Evolutionary conservation across 2,113 vertebrate genomes (phyloP).

Genomic region (Micronycteris hirsuta): DNA sequence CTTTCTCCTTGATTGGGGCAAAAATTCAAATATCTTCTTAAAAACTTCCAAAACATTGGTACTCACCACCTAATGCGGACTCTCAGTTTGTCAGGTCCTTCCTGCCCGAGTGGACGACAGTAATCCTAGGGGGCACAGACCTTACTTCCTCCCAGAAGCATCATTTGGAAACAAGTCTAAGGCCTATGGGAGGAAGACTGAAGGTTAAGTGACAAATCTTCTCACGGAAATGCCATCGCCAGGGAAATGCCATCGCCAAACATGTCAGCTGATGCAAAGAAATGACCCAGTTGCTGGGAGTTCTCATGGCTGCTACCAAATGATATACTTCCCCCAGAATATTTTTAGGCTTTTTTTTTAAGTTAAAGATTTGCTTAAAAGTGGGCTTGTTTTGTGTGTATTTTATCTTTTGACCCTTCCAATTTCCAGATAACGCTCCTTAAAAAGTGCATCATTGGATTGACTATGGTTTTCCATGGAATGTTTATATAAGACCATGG

Average conservation of each 20-base stretch:
- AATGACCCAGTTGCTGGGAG: neutral
- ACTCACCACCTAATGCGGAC: neutral
- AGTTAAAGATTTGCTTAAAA: constrained; percentile 3
- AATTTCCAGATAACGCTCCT: neutral
- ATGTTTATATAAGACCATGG: neutral
- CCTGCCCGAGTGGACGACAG: neutral
- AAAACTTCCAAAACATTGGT: neutral
- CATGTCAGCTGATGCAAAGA: neutral
- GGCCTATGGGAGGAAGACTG: neutral
- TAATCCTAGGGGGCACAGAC: neutral
- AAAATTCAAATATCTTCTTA: neutral
- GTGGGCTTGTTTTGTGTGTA: neutral
- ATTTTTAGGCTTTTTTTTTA: neutral
- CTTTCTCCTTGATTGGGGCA: neutral
- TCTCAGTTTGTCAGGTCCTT: neutral
- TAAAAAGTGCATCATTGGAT: neutral
- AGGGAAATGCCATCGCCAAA: neutral
- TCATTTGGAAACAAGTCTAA: neutral
- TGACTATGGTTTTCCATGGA: neutral
- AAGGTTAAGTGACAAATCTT: neutral
- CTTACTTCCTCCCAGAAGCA: neutral
- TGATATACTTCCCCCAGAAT: neutral
- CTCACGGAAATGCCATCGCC: neutral
- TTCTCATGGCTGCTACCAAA: neutral
- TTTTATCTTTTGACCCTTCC: neutral